Evolutionary conservation across 30 jellyfish, hydroid and myxozoan genomes (phyloP).

Genomic region (Hydractinia symbiolongicarpus): DNA sequence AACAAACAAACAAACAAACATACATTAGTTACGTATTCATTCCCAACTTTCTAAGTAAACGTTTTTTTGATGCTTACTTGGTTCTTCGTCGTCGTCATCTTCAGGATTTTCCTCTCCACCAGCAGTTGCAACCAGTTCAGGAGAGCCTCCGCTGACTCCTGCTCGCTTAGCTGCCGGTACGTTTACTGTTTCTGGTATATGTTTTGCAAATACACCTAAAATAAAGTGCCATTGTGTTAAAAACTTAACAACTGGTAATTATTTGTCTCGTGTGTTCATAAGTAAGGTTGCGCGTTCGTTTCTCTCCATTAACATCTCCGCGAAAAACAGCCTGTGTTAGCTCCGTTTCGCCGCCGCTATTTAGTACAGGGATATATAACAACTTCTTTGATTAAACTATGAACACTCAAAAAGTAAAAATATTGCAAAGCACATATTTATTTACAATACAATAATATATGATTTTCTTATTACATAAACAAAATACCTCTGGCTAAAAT

Average conservation of each 20-base stretch:
- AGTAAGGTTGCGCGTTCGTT: too few relatives aligned
- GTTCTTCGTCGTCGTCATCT: constrained; percentile 31
- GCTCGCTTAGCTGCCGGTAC: constrained; percentile 1
- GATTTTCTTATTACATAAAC: too few relatives aligned
- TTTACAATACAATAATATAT: too few relatives aligned
- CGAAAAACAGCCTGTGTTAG: too few relatives aligned
- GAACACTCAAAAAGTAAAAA: too few relatives aligned
- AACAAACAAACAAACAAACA: neutral
- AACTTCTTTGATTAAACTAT: too few relatives aligned
- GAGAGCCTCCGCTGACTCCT: neutral
- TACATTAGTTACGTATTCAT: neutral
- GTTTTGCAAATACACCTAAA: constrained; percentile 11
- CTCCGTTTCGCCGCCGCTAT: too few relatives aligned
- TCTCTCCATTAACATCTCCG: too few relatives aligned
- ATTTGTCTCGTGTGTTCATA: neutral
- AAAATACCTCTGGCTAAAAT: too few relatives aligned
- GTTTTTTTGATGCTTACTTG: neutral
- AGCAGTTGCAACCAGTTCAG: constrained; percentile 12
- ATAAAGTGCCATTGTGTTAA: neutral
- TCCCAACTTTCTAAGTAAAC: neutral
- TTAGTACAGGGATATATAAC: too few relatives aligned
- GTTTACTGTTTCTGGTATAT: constrained; percentile 10
- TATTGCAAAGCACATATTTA: too few relatives aligned
- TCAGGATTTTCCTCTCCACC: constrained; percentile 10
- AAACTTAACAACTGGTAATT: neutral